Percentiles rank a stretch among this genome's conserved stretches.
Evolutionary conservation across 23 tunicate species (phyloP).

Genomic region (Trididemnum clinides): DNA sequence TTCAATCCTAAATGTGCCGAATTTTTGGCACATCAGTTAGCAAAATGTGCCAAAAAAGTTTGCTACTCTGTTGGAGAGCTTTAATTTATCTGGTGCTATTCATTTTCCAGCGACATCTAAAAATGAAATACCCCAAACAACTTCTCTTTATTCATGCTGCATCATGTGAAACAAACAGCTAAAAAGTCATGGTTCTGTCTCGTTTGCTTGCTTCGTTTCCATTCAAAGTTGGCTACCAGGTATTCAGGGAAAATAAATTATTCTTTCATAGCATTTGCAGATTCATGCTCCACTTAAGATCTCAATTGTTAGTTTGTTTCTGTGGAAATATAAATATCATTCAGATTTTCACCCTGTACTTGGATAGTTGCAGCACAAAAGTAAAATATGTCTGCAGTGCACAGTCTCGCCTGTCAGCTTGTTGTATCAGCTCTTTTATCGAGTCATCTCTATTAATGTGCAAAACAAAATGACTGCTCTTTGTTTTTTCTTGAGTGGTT

Average conservation of each 20-base stretch:
- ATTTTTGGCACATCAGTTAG: too few species aligned
- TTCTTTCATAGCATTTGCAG: slow-evolving; percentile 1
- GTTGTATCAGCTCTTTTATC: not conserved
- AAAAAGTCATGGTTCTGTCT: slow-evolving; percentile 1
- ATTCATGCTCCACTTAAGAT: not conserved
- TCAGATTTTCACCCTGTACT: not conserved
- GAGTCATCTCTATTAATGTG: slow-evolving; percentile 1
- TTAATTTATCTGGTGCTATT: too few species aligned
- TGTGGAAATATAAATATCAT: not conserved
- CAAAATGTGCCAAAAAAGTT: too few species aligned
- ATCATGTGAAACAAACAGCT: slow-evolving; percentile 24
- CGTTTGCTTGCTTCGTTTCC: slow-evolving; percentile 18
- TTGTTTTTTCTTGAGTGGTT: not conserved
- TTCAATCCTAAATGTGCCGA: too few species aligned
- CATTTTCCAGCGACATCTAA: too few species aligned
- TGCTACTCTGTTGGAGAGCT: too few species aligned
- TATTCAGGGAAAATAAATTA: slow-evolving; percentile 20
- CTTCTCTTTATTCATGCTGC: slow-evolving; percentile 8
- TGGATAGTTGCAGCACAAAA: slow-evolving; percentile 1
- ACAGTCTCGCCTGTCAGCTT: slow-evolving; percentile 2
- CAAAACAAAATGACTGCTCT: not conserved
- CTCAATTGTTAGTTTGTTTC: slow-evolving; percentile 1
- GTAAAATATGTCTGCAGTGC: not conserved
- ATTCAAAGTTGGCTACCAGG: slow-evolving; percentile 21
- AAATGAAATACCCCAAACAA: too few species aligned